Base-by-base conservation (phyloP, 2,797 vertebrate species). In the Prionace glauca region DNA sequence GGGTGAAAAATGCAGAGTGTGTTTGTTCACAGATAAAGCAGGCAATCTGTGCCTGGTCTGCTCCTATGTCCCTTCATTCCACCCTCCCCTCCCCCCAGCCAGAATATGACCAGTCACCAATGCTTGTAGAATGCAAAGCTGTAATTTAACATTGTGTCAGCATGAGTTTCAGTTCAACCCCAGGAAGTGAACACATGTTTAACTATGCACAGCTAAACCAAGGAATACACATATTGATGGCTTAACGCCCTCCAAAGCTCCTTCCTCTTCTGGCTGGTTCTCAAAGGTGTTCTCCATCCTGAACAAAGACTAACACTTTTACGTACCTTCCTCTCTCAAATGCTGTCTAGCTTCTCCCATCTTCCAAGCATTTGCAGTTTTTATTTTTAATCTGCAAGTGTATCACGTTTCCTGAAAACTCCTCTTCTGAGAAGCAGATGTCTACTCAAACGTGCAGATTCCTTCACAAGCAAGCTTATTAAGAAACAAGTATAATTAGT, bases 331-430 rank as follows among this genome's bases (percentile, higher is more conserved):
- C 18, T 69, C 50, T 62, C 62, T 90, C 32, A 62, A 12, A 90
- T 32, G 29, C 29, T 90, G 60, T n/a, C 29, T 60, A 26, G 16
- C 26, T 32, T 90, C 7, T 12, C 12, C 32, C 0, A 26, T 90
- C 87, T 90, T 62, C n/a, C 56, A 56, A 90, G 56, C 12, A 90
- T 90, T 90, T 90, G 87, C 62, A 56, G 32, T 62, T 62, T 32
- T 90, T 62, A 62, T 62, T 90, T 90, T 90, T 62, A 90, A 90
- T 32, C 60, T 90, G 87, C 29, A 62, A 32, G 16, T 90, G 87
- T 56, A 90, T 12, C 32, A 14, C 3, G 26, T 16, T 90, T 90
- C 56, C 56, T 90, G 56, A 3, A 32, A n/a, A 90, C 87, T 32
- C 50, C 87, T 88, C 87, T 56, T 90, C 14, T 77, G 1, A n/a